A percentile compares a stretch with the other conserved stretches of the same genome.
phyloP scores from a whole-genome alignment of 2,797 vertebrate species.

The Chloroceryle amazona region DNA sequence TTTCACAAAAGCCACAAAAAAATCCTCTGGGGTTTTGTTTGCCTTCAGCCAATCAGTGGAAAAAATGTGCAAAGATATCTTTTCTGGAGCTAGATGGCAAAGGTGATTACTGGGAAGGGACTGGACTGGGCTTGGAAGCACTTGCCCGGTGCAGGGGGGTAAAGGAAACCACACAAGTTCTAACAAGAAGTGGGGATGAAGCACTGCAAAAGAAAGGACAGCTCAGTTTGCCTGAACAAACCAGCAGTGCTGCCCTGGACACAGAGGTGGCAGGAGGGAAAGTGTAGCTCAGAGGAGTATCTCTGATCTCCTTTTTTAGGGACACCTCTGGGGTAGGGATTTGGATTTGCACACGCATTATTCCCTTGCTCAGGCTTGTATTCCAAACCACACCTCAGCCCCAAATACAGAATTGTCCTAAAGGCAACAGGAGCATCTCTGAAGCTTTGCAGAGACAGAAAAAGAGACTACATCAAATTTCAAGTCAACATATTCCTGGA shows the following conservation, averaged over 20 bases:
- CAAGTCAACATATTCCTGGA: neutral
- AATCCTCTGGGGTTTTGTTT: conserved; percentile 13
- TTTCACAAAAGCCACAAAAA: conserved; percentile 62
- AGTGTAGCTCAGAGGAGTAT: neutral
- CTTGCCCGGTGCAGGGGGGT: neutral
- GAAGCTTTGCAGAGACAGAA: neutral
- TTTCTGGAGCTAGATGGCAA: conserved; percentile 73
- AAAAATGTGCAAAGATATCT: conserved; percentile 6
- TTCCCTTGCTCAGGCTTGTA: neutral
- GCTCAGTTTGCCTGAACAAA: neutral
- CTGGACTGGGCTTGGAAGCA: neutral
- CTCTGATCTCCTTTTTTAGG: neutral
- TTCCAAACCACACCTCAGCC: neutral
- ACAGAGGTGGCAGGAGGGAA: neutral
- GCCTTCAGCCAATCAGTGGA: conserved; percentile 38
- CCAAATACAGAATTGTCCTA: neutral
- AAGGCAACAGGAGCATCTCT: neutral
- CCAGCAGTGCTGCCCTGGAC: neutral
- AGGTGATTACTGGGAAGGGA: conserved; percentile 49
- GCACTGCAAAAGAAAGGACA: neutral
- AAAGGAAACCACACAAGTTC: neutral
- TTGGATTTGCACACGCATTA: neutral
- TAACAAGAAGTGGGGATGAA: neutral
- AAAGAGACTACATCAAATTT: neutral
- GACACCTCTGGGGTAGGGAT: neutral